Base-by-base conservation (phyloP, 2,113 vertebrate species). In the Neolamprologus fasciatus region DNA sequence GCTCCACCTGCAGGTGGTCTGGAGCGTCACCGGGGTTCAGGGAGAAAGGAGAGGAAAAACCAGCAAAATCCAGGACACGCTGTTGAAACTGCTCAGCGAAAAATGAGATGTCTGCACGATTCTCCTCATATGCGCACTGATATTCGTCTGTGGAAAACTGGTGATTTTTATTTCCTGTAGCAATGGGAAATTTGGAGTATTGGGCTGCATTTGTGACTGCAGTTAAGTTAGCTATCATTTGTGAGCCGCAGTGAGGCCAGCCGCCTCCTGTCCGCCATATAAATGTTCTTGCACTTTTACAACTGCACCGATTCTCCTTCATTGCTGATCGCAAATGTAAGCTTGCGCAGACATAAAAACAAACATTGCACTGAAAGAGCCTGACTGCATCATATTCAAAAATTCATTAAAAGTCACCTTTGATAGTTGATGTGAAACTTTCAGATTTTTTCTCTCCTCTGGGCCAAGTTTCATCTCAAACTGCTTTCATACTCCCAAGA, bases 11-110 rank as follows among this genome's bases (percentile, higher is more conserved):
- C 81, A 79, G 55, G 31, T 82, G 53, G 31, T 76, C 40, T 50
- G 40, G 80, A 78, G 33, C 51, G 2, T 88, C 51, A 86, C 78
- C 5, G 1, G 84, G 54, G 11, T 87, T 84, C 82, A 84, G 7
- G 3, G 85, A 83, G 31, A 90, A 86, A 23, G 37, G 45, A n/a
- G 28, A 63, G 6, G 71, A 86, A 23, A 92, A 89, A 87, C 1
- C 28, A 33, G 57, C 28, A 0, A 61, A 63, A 4, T 63, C 28
- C 28, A 28, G 14, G 28, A 33, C 17, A 10, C 28, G 16, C 58
- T 63, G 58, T 2, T 63, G 58, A 63, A 63, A 63, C 58, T 61
- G 0, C 28, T 61, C 13, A 58, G 55, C 8, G 8, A 17, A 26
- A 61, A 61, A 61, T 28, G 14, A 5, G 8, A 58, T 1, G 57